phyloP scores from a whole-genome alignment of 92 coral and sea anemone species.

The Plumapathes pennacea region DNA sequence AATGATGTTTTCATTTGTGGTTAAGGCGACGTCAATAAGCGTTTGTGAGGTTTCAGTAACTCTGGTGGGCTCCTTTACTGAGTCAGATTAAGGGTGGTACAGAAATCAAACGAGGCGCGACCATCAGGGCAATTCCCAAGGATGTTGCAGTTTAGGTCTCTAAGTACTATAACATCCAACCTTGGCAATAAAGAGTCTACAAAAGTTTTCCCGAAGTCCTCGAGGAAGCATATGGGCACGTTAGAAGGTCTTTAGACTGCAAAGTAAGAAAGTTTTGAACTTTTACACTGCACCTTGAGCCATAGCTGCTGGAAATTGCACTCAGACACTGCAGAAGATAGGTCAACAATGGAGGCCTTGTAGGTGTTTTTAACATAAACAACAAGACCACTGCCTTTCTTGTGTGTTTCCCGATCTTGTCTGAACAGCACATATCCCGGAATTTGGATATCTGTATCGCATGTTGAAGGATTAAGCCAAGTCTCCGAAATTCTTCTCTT shows the following conservation, averaged over 20 bases:
- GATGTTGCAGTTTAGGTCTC: slow-evolving; percentile 32
- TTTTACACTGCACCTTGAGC: slow-evolving; percentile 42
- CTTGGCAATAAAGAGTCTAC: slow-evolving; percentile 21
- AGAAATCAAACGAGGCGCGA: slow-evolving; percentile 8
- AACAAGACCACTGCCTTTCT: slow-evolving; percentile 44
- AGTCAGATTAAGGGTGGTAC: slow-evolving; percentile 23
- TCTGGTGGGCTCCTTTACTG: slow-evolving; percentile 50
- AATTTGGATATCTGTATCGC: slow-evolving; percentile 30
- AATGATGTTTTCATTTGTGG: slow-evolving; percentile 14
- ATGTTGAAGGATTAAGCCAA: slow-evolving; percentile 46
- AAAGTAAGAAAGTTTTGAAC: slow-evolving; percentile 40
- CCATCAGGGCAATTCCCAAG: slow-evolving; percentile 8
- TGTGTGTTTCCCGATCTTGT: slow-evolving; percentile 51
- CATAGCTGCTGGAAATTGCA: slow-evolving; percentile 47
- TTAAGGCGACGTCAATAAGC: slow-evolving; percentile 10
- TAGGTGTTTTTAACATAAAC: slow-evolving; percentile 25
- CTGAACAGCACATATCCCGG: slow-evolving; percentile 49
- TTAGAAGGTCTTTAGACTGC: slow-evolving; percentile 34
- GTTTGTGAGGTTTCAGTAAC: slow-evolving; percentile 26
- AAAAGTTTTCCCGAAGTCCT: slow-evolving; percentile 3
- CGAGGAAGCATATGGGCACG: slow-evolving; percentile 19
- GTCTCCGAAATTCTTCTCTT: slow-evolving; percentile 46
- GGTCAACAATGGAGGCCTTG: slow-evolving; percentile 23
- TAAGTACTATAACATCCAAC: slow-evolving; percentile 26
- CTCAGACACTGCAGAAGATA: slow-evolving; percentile 25